Base-by-base conservation (phyloP, 2,113 vertebrate species). In the Suncus etruscus region DNA sequence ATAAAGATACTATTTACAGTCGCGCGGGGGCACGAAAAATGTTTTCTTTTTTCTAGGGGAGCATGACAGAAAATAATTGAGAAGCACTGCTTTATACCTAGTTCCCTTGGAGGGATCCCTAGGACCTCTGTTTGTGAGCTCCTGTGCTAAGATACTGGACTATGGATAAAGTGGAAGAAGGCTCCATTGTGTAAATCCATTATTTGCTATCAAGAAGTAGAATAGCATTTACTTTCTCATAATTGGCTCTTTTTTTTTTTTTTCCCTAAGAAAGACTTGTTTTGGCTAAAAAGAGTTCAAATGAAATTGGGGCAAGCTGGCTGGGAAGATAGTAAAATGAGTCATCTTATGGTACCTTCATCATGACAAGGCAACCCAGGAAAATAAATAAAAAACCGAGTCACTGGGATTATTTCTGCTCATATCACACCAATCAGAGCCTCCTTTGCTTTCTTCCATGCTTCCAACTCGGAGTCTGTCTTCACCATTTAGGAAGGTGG, bases 211-310 rank as follows among this genome's bases (percentile, higher is more conserved):
- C 18, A 58, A 58, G 39, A 58, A 58, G 18, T 58, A 58, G 18
- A 58, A 58, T 4, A 58, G 18, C 39, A 39, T 39, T 39, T 39
- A 39, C 39, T 39, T 39, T 39, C 39, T 39, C 39, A 39, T 39
- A 39, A 39, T 39, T 39, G 39, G 39, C 39, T 39, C 39, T 39
- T 39, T 70, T 16, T 69, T 87, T 85, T 20, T 87, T 66, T 54
- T 83, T 88, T 90, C 73, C 54, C 65, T 65, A 66, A 81, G 63
- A 61, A 32, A 90, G 74, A 69, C 27, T 70, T 68, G 66, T 76
- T 16, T 80, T 61, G 8, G 29, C 61, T 72, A 80, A 84, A 45
- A 39, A 74, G 25, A 39, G 11, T n/a, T 68, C 24, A 54, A n/a
- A 76, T 8, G 7, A 24, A 61, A 76, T 12, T 24, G 27, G 31